A percentile compares a stretch with the other conserved stretches of the same genome.
These are phyloP conservation scores for Thaleichthys pacificus DNA, from an alignment of 2,797 vertebrate genomes.

Conservation along the genomic window DNA sequence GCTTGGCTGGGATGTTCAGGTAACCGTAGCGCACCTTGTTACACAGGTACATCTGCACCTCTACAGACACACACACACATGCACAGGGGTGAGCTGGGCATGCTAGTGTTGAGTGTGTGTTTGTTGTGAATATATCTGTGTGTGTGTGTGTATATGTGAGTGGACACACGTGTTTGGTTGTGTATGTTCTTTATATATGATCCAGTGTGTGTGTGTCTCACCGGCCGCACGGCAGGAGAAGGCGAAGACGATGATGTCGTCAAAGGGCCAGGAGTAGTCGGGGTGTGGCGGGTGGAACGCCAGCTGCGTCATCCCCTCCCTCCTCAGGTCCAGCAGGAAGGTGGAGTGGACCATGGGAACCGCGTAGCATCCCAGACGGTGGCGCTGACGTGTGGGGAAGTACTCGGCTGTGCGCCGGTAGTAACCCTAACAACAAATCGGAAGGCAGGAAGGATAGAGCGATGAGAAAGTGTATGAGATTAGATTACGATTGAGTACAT, in stretches of 20 bases:
- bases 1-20: constrained; percentile 86
- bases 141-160: not conserved
- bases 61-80: constrained; percentile 62
- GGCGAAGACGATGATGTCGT: constrained; percentile 95
- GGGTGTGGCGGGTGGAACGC: constrained; percentile 89
- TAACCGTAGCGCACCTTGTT: constrained; percentile 92
- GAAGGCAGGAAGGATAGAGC: not conserved
- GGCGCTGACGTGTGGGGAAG: constrained; percentile 91
- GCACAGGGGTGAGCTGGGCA: not conserved
- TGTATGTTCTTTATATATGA: not conserved
- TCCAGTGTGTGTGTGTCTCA: constrained; percentile 42
- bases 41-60: constrained; percentile 83
- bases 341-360: constrained; percentile 97
- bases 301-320: constrained; percentile 77
- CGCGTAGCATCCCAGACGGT: constrained; percentile 82
- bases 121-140: not conserved
- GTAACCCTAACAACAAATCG: constrained; percentile 78
- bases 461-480: no score
- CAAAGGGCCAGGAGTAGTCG: constrained; percentile 94
- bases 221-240: constrained; percentile 88
- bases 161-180: not conserved
- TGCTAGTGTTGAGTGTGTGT: not conserved
- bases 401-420: constrained; percentile 94
- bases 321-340: constrained; percentile 85
- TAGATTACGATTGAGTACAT: no score